These are phyloP conservation scores for Steinernema carpocapsae DNA, from an alignment of 2,888 invertebrate genomes.

Conservation along the genomic window DNA sequence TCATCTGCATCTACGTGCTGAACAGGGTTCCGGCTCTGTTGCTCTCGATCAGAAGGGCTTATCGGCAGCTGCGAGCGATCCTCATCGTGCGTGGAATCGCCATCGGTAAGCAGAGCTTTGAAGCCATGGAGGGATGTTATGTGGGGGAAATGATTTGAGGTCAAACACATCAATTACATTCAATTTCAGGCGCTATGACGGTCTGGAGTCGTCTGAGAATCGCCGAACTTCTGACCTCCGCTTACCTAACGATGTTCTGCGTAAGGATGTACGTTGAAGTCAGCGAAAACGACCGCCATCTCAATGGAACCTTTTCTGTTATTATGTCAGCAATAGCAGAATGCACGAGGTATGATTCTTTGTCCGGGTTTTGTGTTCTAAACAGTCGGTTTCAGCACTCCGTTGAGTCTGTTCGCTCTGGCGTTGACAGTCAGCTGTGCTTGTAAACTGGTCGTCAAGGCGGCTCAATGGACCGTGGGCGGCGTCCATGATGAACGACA, in stretches of 20 bases:
- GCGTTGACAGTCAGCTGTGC: conserved; percentile 73
- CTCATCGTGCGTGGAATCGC: conserved; percentile 68
- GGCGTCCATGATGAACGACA: conserved; percentile 26
- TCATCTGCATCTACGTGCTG: conserved; percentile 70
- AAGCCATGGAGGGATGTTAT: too few species aligned
- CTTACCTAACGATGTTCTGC: conserved; percentile 72
- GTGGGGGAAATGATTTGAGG: too few species aligned
- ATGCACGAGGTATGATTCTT: conserved; percentile 68
- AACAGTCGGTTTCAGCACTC: conserved; percentile 69
- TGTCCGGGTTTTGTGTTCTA: conserved; percentile 66
- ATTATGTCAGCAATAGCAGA: conserved; percentile 60
- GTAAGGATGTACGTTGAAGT: conserved; percentile 70
- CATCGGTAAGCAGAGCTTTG: conserved; percentile 56
- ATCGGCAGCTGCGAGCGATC: conserved; percentile 65
- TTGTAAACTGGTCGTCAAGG: conserved; percentile 70
- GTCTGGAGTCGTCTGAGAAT: conserved; percentile 71
- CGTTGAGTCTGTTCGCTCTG: conserved; percentile 72
- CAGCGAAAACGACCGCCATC: conserved; percentile 53
- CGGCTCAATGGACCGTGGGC: conserved; percentile 45
- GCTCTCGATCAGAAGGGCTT: conserved; percentile 66
- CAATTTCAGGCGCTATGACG: conserved; percentile 49
- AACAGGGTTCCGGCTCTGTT: conserved; percentile 70
- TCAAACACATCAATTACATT: too few species aligned
- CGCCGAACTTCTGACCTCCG: conserved; percentile 72
- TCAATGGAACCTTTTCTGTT: conserved; percentile 36